phyloP scores from a whole-genome alignment of 2,797 vertebrate species.

The Thripadectes ignobilis region DNA sequence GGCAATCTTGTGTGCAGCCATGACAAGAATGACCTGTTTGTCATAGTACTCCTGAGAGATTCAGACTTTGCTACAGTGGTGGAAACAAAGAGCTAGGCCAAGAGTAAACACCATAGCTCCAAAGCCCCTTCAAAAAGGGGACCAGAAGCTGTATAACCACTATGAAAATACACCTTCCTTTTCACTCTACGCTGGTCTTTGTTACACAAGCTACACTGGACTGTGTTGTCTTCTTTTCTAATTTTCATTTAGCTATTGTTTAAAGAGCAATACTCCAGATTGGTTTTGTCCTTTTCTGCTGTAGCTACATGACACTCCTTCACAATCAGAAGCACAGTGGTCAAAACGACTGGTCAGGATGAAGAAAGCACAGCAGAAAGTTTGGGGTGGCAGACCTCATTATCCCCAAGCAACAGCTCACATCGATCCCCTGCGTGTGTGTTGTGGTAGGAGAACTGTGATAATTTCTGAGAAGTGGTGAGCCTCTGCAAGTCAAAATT shows the following conservation, averaged over 20 bases:
- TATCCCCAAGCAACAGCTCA: not conserved
- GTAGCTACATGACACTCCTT: not conserved
- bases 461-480: not conserved
- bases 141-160: not conserved
- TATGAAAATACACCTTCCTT: not conserved
- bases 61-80: not conserved
- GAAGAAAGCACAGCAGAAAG: not conserved
- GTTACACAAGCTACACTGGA: not conserved
- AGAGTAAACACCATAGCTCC: not conserved
- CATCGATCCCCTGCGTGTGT: not conserved
- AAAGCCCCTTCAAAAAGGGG: not conserved
- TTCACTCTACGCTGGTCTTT: not conserved
- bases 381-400: not conserved
- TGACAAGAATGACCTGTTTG: not conserved
- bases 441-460: not conserved
- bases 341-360: accelerated
- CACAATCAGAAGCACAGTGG: not conserved
- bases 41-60: not conserved
- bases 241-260: not conserved
- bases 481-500: not conserved
- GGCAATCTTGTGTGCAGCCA: not conserved
- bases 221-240: not conserved
- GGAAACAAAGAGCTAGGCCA: not conserved
- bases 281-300: not conserved
- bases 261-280: not conserved